Conservation (phyloP, 2,888 invertebrate species). For the Seira musarum region DNA sequence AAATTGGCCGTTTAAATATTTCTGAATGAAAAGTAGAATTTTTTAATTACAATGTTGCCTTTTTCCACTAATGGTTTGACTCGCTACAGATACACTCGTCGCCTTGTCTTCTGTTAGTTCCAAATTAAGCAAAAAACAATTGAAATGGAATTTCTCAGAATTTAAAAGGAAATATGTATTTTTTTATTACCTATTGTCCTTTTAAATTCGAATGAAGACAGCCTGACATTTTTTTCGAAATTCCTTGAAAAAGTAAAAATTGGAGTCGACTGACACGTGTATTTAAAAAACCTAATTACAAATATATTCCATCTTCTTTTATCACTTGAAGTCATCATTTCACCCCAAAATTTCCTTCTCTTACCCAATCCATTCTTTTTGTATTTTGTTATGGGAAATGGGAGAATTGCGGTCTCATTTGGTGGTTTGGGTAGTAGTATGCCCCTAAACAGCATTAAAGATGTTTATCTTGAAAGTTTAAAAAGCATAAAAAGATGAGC, state of each 20-base stretch:
- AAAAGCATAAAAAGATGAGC: neutral
- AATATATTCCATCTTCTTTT: neutral
- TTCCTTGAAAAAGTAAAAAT: neutral
- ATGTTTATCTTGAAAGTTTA: neutral
- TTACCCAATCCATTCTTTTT: no score
- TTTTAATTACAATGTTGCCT: neutral
- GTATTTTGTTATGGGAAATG: neutral
- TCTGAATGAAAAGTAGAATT: neutral
- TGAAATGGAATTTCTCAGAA: neutral
- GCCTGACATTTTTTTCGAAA: neutral
- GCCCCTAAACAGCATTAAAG: neutral
- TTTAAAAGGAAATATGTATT: slow-evolving; percentile 5
- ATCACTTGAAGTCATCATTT: neutral
- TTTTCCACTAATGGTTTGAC: no score
- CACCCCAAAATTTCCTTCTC: neutral
- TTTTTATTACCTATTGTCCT: slow-evolving; percentile 38
- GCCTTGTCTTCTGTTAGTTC: no score
- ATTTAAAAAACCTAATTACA: neutral
- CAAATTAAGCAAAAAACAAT: slow-evolving; percentile 22
- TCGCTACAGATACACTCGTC: no score
- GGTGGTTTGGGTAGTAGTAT: neutral
- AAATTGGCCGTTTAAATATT: slow-evolving; percentile 44
- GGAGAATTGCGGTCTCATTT: slow-evolving; percentile 8
- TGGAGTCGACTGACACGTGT: slow-evolving; percentile 3
- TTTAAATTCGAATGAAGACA: slow-evolving; percentile 8